These are phyloP conservation scores for Poeciliopsis turneri DNA, from an alignment of 2,797 vertebrate species.

Conservation along the genomic window DNA sequence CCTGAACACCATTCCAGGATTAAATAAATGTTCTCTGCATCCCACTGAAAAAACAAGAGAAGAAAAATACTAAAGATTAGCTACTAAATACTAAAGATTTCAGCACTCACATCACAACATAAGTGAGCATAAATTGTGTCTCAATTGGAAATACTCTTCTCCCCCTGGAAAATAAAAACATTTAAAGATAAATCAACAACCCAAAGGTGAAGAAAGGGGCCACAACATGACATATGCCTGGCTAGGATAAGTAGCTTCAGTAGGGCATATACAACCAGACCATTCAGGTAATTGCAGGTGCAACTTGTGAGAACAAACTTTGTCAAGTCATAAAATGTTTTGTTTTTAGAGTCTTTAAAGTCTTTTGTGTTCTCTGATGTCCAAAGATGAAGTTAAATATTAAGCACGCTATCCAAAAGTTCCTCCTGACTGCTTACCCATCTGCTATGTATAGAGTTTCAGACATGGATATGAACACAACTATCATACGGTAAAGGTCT, in stretches of 20 bases:
- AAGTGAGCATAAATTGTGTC: neutral
- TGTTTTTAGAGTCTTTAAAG: neutral
- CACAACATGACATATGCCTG: neutral
- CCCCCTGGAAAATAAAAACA: neutral
- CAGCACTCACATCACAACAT: neutral
- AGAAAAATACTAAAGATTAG: neutral
- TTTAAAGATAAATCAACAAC: neutral
- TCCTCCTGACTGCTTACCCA: neutral
- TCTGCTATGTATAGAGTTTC: neutral
- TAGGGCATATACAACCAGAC: neutral
- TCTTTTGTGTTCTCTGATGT: neutral
- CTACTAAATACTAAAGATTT: neutral
- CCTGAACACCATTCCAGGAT: conserved; percentile 97
- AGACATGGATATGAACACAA: neutral
- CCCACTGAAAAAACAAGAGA: conserved; percentile 84
- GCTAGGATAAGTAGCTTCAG: neutral
- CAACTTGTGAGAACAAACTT: neutral
- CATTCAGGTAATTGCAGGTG: no score
- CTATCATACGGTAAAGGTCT: neutral
- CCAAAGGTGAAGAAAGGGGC: neutral
- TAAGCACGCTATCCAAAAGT: neutral
- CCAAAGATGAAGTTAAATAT: neutral
- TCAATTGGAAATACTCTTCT: neutral
- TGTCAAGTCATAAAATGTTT: neutral
- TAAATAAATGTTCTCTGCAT: conserved; percentile 93